Base-by-base conservation (phyloP, 1,140 invertebrate species). In the Drosophila orosa region DNA sequence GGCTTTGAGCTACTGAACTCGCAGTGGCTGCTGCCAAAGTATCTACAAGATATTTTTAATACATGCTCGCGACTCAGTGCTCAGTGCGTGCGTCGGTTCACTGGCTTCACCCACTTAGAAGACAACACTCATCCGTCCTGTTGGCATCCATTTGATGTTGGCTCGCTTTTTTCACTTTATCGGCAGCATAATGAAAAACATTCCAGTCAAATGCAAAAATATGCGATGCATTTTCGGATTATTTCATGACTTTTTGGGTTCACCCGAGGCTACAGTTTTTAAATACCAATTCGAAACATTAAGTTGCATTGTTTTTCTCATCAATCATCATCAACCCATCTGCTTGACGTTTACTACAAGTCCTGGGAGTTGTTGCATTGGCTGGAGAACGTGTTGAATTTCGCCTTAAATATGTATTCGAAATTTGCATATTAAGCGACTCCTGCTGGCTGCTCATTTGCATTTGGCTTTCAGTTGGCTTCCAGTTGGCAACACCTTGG, bases 31-130 rank as follows among this genome's bases (percentile, higher is more conserved):
- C 44, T 59, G 29, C 27, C 39, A 60, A 89, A 89, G 84, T 89
- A 89, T 89, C 84, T 89, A 72, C 55, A 80, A 89, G 77, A 89
- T 89, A 89, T 89, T 89, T 85, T 89, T 89, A 89, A 89, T 89
- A 87, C 84, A 87, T 87, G 76, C 84, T 68, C 84, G 68, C 79
- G 78, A 80, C 67, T 73, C 61, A n/a, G n/a, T n/a, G n/a, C n/a
- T 52, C 56, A 71, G 66, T 56, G 33, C 27, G 61, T 65, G 60
- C 22, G 39, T 55, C 17, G 31, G 63, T 68, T 29, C 31, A 19
- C 48, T 48, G 24, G n/a, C 45, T 42, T 69, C 54, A 60, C 55
- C 37, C 48, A 77, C 40, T 60, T 54, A 63, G 47, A 45, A 57
- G 39, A 58, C 44, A 56, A 57, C 42, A 62, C 57, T 62, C 40